A percentile compares a stretch with the other conserved stretches of the same genome.
Conservation (phyloP, 1,140 invertebrate genomes). For the Apis mellifera region DNA sequence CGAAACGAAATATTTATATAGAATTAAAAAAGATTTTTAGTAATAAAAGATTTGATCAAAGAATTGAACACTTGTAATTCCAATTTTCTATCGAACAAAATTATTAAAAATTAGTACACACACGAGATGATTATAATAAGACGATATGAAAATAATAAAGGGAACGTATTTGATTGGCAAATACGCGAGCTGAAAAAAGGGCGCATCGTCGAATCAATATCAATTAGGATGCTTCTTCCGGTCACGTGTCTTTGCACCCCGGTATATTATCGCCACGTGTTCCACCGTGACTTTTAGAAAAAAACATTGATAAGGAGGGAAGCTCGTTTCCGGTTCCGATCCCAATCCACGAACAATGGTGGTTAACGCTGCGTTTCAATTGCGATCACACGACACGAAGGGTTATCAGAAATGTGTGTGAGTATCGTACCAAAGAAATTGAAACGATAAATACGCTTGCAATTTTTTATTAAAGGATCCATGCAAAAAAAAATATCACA, state of each 20-base stretch:
- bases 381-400: conserved; percentile 69
- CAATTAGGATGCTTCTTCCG: conserved; percentile 81
- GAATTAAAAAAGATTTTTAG: no score
- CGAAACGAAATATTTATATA: no score
- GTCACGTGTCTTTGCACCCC: conserved; percentile 77
- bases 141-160: no score
- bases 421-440: not conserved
- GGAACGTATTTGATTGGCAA: no score
- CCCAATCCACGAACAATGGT: conserved; percentile 48
- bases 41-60: no score
- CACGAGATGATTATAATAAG: no score
- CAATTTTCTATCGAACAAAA: no score
- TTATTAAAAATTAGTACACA: no score
- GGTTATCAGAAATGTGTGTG: conserved; percentile 54
- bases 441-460: no score
- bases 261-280: conserved; percentile 73
- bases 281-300: conserved; percentile 65
- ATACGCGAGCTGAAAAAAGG: not conserved
- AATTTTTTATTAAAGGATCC: no score
- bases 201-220: conserved; percentile 74
- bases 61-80: no score
- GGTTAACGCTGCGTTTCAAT: conserved; percentile 11
- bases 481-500: no score
- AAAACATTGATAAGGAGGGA: conserved; percentile 70
- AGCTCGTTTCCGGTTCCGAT: conserved; percentile 62